These are phyloP conservation scores for Urosaurus nigricauda DNA, from an alignment of 2,797 vertebrate genomes.

Conservation along the genomic window DNA sequence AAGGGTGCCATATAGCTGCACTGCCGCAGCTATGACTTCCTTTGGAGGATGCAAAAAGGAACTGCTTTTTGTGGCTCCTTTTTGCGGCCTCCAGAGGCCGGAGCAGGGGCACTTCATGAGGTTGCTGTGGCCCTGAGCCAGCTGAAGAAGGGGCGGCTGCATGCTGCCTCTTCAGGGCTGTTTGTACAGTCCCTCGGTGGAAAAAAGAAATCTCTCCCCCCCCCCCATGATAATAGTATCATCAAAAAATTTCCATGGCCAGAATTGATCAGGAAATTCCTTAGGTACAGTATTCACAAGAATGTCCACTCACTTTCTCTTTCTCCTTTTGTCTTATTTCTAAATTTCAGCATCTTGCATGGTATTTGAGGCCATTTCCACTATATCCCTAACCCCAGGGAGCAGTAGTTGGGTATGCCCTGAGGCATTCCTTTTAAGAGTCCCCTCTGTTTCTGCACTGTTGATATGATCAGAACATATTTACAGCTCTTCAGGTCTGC, in stretches of 20 bases:
- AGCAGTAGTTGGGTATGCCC: neutral
- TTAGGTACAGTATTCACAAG: neutral
- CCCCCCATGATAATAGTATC: neutral
- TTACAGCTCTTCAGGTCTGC: neutral
- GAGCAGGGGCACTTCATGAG: too few species aligned
- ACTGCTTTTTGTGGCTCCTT: too few species aligned
- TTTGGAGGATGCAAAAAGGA: too few species aligned
- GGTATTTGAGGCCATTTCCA: too few species aligned
- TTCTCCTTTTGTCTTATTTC: neutral
- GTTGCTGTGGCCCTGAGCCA: too few species aligned
- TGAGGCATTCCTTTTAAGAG: neutral
- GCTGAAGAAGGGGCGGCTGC: too few species aligned
- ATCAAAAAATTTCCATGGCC: neutral
- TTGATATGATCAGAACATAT: neutral
- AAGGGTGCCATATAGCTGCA: too few species aligned
- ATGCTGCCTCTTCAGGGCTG: too few species aligned
- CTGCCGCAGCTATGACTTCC: too few species aligned
- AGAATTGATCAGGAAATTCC: neutral
- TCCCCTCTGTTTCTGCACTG: neutral
- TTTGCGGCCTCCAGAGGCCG: too few species aligned
- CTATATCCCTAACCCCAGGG: neutral
- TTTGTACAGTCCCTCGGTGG: too few species aligned
- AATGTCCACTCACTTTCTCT: neutral
- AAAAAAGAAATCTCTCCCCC: neutral
- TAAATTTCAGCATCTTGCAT: neutral